Base-by-base conservation (phyloP, 2,888 invertebrate genomes). In the Himalopsyche japonica region DNA sequence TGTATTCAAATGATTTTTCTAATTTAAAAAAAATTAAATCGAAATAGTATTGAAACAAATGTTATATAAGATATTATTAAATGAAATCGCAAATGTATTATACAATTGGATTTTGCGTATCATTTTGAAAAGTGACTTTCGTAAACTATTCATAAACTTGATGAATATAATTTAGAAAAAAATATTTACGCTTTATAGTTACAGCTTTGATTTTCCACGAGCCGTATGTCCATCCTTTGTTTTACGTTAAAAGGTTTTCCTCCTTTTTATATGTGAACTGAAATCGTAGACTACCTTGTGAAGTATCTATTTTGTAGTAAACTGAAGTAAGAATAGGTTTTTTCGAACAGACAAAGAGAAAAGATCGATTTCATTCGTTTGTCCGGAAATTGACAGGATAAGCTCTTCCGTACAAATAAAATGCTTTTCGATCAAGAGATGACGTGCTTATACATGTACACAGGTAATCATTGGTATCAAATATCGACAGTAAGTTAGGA, bases 381-480 rank as follows among this genome's bases (percentile, higher is more conserved):
- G 83, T 80, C 85, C 85, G 85, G 85, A 85, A 85, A 85, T 85
- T 83, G 85, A 85, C 83, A 85, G 78, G 83, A 85, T 82, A 83
- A 85, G 83, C 85, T 76, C 76, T 83, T 82, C 83, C 78, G 49
- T 47, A 30, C 57, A 85, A 79, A 83, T 83, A 85, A 85, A 85
- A 78, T 37, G 78, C 81, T 49, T 77, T 83, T 27, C 34, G 47
- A 76, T 47, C 48, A 43, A 27, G 34, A 24, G 27, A 43, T 81
- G 81, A 81, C 43, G 37, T 57, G 76, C 30, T 81, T 80, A 34
- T 43, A 32, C 57, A 32, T 70, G n/a, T n/a, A n/a, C n/a, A 70
- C 30, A 70, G 30, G 70, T 30, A 70, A 6, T 57, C 3, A 57
- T 15, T 3, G 15, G 43, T 43, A 43, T 43, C 15, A 43, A 12